Percentiles rank a stretch among this genome's conserved stretches.
Conservation (phyloP, 2,113 vertebrate species). For the Sakesphorus luctuosus region DNA sequence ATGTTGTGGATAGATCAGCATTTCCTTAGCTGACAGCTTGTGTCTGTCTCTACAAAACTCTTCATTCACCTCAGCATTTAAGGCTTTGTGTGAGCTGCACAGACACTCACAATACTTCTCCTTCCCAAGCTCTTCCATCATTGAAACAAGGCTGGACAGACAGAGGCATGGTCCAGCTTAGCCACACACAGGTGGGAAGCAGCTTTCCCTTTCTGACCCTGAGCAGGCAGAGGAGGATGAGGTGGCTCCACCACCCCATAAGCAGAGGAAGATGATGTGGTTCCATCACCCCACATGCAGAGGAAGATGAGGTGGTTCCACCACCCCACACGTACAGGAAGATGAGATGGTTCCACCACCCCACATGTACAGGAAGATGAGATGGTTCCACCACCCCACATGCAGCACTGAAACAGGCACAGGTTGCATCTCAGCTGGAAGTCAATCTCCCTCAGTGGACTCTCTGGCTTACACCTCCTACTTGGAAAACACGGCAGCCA, state of each 20-base stretch:
- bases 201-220: background rate
- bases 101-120: background rate
- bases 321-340: background rate
- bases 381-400: background rate
- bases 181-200: background rate
- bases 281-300: background rate
- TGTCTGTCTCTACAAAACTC: background rate
- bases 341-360: too few species aligned
- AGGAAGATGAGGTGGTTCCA: too few species aligned
- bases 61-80: background rate
- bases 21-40: slow-evolving; percentile 1
- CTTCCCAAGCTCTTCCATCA: background rate
- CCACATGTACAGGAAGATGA: background rate
- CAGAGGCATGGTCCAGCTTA: background rate
- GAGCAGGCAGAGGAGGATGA: background rate
- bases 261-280: background rate
- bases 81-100: background rate
- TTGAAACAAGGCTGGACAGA: background rate
- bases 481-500: slow-evolving; percentile 17
- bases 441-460: background rate
- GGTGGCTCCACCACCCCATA: background rate
- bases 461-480: slow-evolving; percentile 15
- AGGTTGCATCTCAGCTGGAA: background rate
- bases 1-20: background rate
- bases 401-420: background rate